These are phyloP conservation scores for Uloborus diversus DNA, from an alignment of 1,140 invertebrate species.

Conservation along the genomic window DNA sequence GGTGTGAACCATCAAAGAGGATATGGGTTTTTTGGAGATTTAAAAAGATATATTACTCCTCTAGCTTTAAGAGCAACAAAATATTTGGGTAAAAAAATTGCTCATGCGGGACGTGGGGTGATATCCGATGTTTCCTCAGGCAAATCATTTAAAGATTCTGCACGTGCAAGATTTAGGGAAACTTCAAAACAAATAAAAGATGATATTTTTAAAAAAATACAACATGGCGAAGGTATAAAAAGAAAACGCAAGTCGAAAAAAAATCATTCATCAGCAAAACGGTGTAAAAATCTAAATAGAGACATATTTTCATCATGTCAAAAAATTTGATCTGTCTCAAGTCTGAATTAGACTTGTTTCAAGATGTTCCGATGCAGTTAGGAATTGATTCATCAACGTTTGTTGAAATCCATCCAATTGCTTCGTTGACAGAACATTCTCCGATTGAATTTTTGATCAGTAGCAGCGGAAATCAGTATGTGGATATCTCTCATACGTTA, in stretches of 20 bases:
- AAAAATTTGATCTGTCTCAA: neutral
- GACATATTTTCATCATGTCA: no score
- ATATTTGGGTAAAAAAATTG: neutral
- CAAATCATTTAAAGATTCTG: neutral
- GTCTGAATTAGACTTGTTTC: neutral
- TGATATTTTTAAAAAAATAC: slow-evolving; percentile 1
- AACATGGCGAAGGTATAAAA: neutral
- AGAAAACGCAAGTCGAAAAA: neutral
- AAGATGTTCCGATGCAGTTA: neutral
- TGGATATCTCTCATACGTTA: slow-evolving; percentile 21
- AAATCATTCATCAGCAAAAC: neutral
- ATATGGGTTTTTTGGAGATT: slow-evolving; percentile 1
- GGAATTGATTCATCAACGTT: neutral
- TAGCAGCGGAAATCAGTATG: slow-evolving; percentile 1
- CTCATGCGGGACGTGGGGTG: neutral
- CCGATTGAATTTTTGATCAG: slow-evolving; percentile 29
- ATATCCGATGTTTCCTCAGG: neutral
- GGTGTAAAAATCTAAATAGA: neutral
- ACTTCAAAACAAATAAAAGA: neutral
- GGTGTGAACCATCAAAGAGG: neutral
- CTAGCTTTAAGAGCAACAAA: neutral
- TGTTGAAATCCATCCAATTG: slow-evolving; percentile 8
- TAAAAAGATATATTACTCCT: neutral
- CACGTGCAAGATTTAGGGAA: neutral
- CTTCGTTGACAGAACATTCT: neutral